Base-by-base conservation (phyloP, 2,888 invertebrate species). In the Chymomyza amoena region DNA sequence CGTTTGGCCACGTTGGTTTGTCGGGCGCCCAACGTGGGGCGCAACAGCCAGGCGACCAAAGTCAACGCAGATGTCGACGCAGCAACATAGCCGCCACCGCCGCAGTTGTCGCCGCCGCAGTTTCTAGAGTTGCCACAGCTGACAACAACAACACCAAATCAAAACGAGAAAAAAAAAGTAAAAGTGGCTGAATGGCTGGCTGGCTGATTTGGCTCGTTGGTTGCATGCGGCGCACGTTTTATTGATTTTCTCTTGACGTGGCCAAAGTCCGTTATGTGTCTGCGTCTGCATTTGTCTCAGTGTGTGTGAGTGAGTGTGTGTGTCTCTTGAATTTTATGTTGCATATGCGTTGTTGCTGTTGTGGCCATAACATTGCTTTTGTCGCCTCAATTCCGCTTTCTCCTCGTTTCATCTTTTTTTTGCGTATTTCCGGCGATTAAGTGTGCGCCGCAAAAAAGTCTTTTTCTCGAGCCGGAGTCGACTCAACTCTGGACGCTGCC, bases 371-470 rank as follows among this genome's bases (percentile, higher is more conserved):
- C 64, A 66, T 51, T 45, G 61, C 62, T 61, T 32, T 50, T 62
- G 39, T 66, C 66, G 67, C 15, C 57, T 57, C 32, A 66, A 66
- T 68, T 72, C 32, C 59, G 18, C 54, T 61, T 62, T 18, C 50
- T 50, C 6, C 13, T 56, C 20, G 16, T 51, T 62, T 68, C 61
- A 66, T 75, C 52, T 25, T 56, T 60, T 61, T 65, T 63, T 61
- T 61, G 77, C 74, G 81, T 75, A 79, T 78, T 87, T 84, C 86
- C 84, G 84, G 88, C 87, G 86, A 87, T 84, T 84, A 84, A 84
- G 86, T 50, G 45, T 45, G 54, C 57, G 28, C 60, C 60, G n/a
- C 15, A 36, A n/a, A 13, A 13, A 32, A 25, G 20, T n/a, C 28
- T 36, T 59, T 54, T 50, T 28, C n/a, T 36, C 6, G 52, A 45